phyloP scores from a whole-genome alignment of 2,113 vertebrate species.

The Oreocharis arfaki region DNA sequence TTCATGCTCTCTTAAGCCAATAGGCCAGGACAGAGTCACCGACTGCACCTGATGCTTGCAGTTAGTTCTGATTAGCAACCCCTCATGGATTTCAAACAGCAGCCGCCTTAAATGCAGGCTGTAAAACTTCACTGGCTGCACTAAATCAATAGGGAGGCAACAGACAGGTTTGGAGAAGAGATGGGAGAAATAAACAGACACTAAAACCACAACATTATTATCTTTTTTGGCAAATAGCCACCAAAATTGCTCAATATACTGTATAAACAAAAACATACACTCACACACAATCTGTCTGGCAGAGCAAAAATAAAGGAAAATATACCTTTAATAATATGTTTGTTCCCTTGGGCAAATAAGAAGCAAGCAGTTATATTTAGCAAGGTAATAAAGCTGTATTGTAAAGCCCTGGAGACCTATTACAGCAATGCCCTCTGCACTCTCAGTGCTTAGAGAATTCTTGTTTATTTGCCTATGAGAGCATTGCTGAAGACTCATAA shows the following conservation, averaged over 20 bases:
- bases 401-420: conserved; percentile 12
- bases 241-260: not conserved
- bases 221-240: conserved; percentile 38
- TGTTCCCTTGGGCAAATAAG: not conserved
- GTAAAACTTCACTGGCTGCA: conserved; percentile 28
- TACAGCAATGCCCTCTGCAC: not conserved
- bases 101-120: not conserved
- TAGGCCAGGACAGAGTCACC: not conserved
- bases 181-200: conserved; percentile 24
- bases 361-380: conserved; percentile 31
- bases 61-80: conserved; percentile 41
- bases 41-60: not conserved
- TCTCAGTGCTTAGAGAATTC: not conserved
- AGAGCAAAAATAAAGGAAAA: not conserved
- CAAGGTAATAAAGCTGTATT: conserved; percentile 2
- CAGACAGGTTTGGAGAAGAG: not conserved
- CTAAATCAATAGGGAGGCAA: not conserved
- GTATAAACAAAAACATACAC: not conserved
- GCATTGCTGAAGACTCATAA: not conserved
- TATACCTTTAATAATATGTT: not conserved
- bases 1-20: conserved; percentile 61
- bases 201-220: conserved; percentile 26
- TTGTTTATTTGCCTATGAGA: not conserved
- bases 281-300: not conserved
- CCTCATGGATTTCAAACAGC: not conserved